Base-by-base conservation (phyloP, 2,797 vertebrate species). In the Pristis pectinata region DNA sequence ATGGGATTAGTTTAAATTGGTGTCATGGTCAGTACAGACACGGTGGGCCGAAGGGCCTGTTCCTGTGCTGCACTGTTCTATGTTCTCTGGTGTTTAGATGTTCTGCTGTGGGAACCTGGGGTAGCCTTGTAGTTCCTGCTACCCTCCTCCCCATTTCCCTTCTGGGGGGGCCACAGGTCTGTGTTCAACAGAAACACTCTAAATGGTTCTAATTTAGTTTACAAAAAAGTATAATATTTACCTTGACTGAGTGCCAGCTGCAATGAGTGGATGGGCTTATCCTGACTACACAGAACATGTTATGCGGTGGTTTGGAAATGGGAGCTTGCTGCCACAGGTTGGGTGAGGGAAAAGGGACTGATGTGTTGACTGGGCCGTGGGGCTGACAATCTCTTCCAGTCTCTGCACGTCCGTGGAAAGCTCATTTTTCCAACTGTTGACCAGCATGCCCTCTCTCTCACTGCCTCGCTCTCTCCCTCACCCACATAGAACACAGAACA, bases 181-280 rank as follows among this genome's bases (percentile, higher is more conserved):
- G 85, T 61, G 56, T 61, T 64, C 56, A 61, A 37, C 53, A 89
- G 85, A 72, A 72, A 93, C 37, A 74, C 41, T 72, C 64, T 93
- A 30, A 93, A 72, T 72, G 64, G 64, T 72, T 93, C 72, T 70
- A 93, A 70, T 93, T 72, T 93, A 93, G 64, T 72, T 93, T 72
- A 72, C 37, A 93, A 93, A 13, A 59, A 93, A 91, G 64, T 49
- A 72, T 72, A 93, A 93, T 93, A 93, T 93, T 93, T 70, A 9
- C 41, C 24, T 93, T 93, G 91, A 72, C 27, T 1, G 3, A 22
- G n/a, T 6, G 91, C 91, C 91, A 93, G 67, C 22, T 13, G 24
- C 64, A 30, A 72, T 72, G 91, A 72, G 64, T 13, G 10, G 91
- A 22, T 6, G 37, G 91, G 64, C 41, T 72, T 92, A 92, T 92